These are phyloP conservation scores for Drosophila falleni DNA, from an alignment of 2,888 invertebrate species.

Conservation along the genomic window DNA sequence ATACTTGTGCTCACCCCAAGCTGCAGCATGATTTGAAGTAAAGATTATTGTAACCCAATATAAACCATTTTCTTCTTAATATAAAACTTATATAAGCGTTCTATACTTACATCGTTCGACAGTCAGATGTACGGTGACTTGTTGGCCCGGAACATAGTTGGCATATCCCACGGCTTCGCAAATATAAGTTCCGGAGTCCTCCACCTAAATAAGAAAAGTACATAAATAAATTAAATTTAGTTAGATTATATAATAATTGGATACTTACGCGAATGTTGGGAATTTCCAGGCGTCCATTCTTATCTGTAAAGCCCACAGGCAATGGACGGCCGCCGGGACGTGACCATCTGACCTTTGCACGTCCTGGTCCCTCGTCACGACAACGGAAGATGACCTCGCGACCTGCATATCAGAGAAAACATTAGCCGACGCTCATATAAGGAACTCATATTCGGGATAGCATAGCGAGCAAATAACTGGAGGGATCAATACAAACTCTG, in stretches of 20 bases:
- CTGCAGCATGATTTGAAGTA: slow-evolving; percentile 73
- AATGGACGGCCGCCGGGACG: slow-evolving; percentile 90
- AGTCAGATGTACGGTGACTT: slow-evolving; percentile 89
- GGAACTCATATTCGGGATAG: background rate
- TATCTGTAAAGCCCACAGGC: slow-evolving; percentile 91
- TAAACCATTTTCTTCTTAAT: background rate
- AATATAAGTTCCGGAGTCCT: slow-evolving; percentile 92
- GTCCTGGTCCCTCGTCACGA: slow-evolving; percentile 93
- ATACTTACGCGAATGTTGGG: slow-evolving; percentile 89
- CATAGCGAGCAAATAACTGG: slow-evolving; percentile 43
- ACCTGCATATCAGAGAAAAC: slow-evolving; percentile 86
- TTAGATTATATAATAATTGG: rapidly evolving
- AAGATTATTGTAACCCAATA: background rate
- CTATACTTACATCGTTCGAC: slow-evolving; percentile 91
- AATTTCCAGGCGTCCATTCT: slow-evolving; percentile 93
- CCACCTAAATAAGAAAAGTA: slow-evolving; percentile 85
- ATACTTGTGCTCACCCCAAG: slow-evolving; percentile 84
- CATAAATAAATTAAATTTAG: background rate
- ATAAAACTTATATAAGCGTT: background rate
- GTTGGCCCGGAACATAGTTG: slow-evolving; percentile 88
- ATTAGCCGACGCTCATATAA: slow-evolving; percentile 17
- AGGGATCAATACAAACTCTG: slow-evolving; percentile 43
- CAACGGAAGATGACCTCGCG: slow-evolving; percentile 97
- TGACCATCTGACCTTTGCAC: slow-evolving; percentile 91
- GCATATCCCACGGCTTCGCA: slow-evolving; percentile 92